Evolutionary conservation across 2,113 vertebrate genomes (phyloP).

Genomic region (Tupaia chinensis): DNA sequence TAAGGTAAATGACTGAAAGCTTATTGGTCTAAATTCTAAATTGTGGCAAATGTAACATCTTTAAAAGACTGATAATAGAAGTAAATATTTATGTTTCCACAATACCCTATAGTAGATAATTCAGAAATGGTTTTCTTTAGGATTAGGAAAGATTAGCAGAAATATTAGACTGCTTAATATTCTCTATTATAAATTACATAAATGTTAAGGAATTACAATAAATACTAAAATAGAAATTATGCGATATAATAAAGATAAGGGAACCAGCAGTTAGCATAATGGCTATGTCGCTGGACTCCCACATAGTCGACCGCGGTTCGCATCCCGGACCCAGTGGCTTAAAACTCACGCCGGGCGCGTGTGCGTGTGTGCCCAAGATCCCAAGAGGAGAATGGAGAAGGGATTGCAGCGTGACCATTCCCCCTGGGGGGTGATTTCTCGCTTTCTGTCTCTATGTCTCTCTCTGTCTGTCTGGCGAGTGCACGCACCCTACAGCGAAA

Average conservation of each 20-base stretch:
- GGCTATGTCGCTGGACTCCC: too few species aligned
- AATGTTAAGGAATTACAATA: slow-evolving; percentile 15
- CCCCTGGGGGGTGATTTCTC: too few species aligned
- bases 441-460: too few species aligned
- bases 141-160: background rate
- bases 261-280: too few species aligned
- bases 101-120: background rate
- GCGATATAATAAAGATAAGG: background rate
- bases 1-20: background rate
- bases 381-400: too few species aligned
- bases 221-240: slow-evolving; percentile 27
- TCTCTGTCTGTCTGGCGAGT: too few species aligned
- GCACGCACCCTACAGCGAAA: too few species aligned
- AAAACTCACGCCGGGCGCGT: too few species aligned
- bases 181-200: slow-evolving; percentile 32
- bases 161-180: slow-evolving; percentile 14
- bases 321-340: too few species aligned
- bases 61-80: background rate
- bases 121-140: slow-evolving; percentile 21
- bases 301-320: too few species aligned
- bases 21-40: slow-evolving; percentile 1
- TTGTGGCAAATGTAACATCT: background rate
- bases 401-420: too few species aligned
- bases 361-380: too few species aligned
- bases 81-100: background rate